Conservation (phyloP, 2,113 vertebrate species). For the Lynx canadensis region DNA sequence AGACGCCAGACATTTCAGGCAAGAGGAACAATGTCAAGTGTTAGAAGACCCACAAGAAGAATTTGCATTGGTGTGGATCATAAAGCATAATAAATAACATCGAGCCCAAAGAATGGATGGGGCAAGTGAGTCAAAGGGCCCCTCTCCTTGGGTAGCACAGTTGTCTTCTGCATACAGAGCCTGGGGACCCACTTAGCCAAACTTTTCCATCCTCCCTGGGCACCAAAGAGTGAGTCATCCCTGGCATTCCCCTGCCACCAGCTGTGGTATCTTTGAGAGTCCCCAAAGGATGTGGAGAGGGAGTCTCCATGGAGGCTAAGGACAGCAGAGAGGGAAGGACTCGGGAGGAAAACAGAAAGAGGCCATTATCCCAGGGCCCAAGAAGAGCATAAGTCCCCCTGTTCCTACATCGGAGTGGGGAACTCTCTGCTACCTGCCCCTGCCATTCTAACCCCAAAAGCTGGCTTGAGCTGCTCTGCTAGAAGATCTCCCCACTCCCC, state of each 20-base stretch:
- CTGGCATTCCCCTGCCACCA: constrained; percentile 50
- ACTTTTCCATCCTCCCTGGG: constrained; percentile 10
- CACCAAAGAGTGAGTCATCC: constrained; percentile 35
- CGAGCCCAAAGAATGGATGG: not conserved
- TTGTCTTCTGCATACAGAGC: not conserved
- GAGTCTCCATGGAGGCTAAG: constrained; percentile 35
- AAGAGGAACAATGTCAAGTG: not conserved
- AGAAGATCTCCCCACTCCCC: not conserved
- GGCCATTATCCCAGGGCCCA: not conserved
- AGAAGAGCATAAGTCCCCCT: not conserved
- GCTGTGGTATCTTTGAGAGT: not conserved
- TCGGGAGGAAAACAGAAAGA: not conserved
- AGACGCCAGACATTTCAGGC: not conserved
- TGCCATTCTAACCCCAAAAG: not conserved
- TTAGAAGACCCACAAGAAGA: not conserved
- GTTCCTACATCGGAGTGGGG: not conserved
- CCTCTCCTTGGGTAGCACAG: not conserved
- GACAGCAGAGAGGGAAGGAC: not conserved
- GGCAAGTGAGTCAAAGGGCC: not conserved
- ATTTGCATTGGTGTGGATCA: not conserved
- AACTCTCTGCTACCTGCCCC: not conserved
- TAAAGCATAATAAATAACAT: not conserved
- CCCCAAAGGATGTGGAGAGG: not conserved
- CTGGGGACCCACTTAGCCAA: constrained; percentile 56
- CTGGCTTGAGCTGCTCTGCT: not conserved